Base-by-base conservation (phyloP, 2,888 invertebrate genomes). In the Pollenia angustigena region DNA sequence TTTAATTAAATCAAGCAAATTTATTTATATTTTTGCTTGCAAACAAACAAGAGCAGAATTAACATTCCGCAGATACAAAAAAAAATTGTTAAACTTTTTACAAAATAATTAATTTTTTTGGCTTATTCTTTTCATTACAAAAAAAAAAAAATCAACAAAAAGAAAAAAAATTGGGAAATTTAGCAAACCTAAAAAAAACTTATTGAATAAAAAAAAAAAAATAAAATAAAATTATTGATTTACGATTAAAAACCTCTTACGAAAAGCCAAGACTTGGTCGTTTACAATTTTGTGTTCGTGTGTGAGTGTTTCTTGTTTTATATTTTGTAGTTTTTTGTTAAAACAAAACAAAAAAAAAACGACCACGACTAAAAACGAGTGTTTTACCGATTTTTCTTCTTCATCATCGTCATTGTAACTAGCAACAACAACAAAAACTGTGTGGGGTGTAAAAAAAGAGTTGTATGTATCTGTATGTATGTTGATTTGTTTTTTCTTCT, bases 221-320 rank as follows among this genome's bases (percentile, higher is more conserved):
- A n/a, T n/a, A n/a, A 40, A 11, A 44, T 62, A 56, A 79, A 69
- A 23, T 84, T 85, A 85, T 85, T 75, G 84, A 85, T 85, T 85
- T 80, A 85, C 84, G 84, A 85, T 62, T 84, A 80, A 85, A 85
- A 79, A 32, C 32, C 32, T 79, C 74, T 79, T 74, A 85, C 84
- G 84, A 85, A 85, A 85, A 85, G 68, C 74, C 74, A 85, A 79
- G 84, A 85, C 52, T 80, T 69, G 82, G 16, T 85, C 54, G 68
- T 85, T 74, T 4, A 54, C 46, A 76, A 82, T 52, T 68, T 75
- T 75, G 44, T 69, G 44, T 66, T 60, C 18, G 56, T 46, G 56
- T 81, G 40, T 58, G 46, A 58, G 68, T 79, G 14, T 46, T 60
- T 54, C 12, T 71, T 71, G 54, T 12, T 40, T 44, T 46, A 44